Percentiles rank a stretch among this genome's conserved stretches.
These are phyloP conservation scores for Champsocephalus esox DNA, from an alignment of 2,797 vertebrate species.

Conservation along the genomic window DNA sequence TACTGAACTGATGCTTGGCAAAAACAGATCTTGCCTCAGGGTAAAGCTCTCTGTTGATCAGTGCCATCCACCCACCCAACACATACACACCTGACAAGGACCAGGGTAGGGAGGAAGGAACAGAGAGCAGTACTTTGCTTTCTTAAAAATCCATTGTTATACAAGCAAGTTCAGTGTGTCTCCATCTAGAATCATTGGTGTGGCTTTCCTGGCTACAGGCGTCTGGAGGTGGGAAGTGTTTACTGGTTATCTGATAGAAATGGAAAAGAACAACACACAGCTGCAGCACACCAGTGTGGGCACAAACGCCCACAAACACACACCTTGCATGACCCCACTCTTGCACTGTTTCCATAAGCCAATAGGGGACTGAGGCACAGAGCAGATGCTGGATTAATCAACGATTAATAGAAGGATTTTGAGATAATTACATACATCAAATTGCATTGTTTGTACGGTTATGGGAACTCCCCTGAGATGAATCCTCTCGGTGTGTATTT, in stretches of 20 bases:
- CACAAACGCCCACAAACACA: conserved; percentile 28
- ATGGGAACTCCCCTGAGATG: conserved; percentile 66
- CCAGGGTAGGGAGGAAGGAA: conserved; percentile 48
- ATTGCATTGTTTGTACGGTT: conserved; percentile 78
- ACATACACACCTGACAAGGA: conserved; percentile 36
- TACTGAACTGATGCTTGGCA: conserved; percentile 79
- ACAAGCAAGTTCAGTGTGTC: conserved; percentile 87
- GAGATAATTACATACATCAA: conserved; percentile 82
- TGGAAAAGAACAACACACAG: conserved; percentile 30
- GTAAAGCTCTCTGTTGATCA: conserved; percentile 85
- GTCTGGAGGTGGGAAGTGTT: conserved; percentile 53
- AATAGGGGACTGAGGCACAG: conserved; percentile 42
- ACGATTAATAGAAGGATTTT: conserved; percentile 80
- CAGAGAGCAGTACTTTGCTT: conserved; percentile 75
- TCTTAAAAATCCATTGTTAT: conserved; percentile 89
- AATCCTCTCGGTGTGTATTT: conserved; percentile 69
- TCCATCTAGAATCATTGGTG: conserved; percentile 84
- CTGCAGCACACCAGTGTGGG: conserved; percentile 25
- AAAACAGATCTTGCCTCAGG: conserved; percentile 90
- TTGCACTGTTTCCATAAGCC: conserved; percentile 46
- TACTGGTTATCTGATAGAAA: conserved; percentile 45
- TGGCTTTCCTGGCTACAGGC: conserved; percentile 44
- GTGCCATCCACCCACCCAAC: conserved; percentile 53
- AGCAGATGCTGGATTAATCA: conserved; percentile 82
- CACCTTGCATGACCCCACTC: conserved; percentile 41